phyloP scores from a whole-genome alignment of 2,113 vertebrate species.

The Monarcha castaneiventris region DNA sequence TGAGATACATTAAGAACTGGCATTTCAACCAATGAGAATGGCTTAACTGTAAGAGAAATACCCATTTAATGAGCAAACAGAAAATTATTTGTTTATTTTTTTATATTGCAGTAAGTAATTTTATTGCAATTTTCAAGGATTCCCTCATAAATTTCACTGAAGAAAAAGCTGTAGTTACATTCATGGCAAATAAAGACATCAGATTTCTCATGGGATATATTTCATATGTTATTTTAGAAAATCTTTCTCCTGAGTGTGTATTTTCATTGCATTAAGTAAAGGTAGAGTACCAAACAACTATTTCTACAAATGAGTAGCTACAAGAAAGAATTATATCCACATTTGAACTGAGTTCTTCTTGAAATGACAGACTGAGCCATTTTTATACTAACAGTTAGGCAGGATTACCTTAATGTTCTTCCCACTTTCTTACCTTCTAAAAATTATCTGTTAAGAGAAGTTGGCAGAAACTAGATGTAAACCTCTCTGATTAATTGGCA shows the following conservation, averaged over 20 bases:
- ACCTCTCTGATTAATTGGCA: not conserved
- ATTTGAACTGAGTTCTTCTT: not conserved
- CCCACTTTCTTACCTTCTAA: not conserved
- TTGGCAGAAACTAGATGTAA: not conserved
- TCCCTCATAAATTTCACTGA: not conserved
- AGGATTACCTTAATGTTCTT: not conserved
- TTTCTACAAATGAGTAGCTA: not conserved
- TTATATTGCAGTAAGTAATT: constrained; percentile 11
- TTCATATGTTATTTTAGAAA: not conserved
- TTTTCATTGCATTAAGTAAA: not conserved
- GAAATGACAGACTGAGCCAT: not conserved
- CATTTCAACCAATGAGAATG: constrained; percentile 58
- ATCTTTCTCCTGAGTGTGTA: not conserved
- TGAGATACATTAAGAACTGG: constrained; percentile 52
- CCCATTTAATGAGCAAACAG: constrained; percentile 51
- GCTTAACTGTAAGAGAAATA: constrained; percentile 56
- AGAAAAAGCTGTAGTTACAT: not conserved
- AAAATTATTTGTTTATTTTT: constrained; percentile 40
- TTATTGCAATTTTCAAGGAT: not conserved
- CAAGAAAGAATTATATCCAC: not conserved
- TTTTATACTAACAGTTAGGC: not conserved
- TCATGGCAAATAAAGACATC: not conserved
- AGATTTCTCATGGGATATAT: not conserved
- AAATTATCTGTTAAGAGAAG: not conserved
- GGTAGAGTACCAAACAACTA: not conserved